A percentile compares a stretch with the other conserved stretches of the same genome.
These are phyloP conservation scores for Gymnothorax javanicus DNA, from an alignment of 2,797 vertebrate genomes.

Conservation along the genomic window DNA sequence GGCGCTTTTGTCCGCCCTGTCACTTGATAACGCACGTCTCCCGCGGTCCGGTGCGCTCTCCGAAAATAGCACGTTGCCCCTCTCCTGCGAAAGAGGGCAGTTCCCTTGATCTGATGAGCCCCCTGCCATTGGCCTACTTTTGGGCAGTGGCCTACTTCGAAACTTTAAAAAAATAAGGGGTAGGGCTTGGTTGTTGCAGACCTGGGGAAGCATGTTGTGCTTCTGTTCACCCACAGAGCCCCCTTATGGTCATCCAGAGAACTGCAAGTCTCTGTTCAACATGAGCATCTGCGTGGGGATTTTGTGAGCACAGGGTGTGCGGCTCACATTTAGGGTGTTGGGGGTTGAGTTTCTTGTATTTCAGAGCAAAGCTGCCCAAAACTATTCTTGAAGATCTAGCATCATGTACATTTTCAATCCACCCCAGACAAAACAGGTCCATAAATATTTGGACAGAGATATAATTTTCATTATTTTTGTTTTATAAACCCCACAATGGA, in stretches of 20 bases:
- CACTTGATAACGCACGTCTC: neutral
- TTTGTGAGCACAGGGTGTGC: neutral
- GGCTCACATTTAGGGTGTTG: too few species aligned
- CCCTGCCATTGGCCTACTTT: slow-evolving; percentile 27
- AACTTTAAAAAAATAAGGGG: slow-evolving; percentile 15
- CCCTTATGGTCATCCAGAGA: neutral
- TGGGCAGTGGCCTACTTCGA: slow-evolving; percentile 27
- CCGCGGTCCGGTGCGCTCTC: slow-evolving; percentile 14
- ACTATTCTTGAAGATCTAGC: too few species aligned
- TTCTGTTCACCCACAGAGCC: neutral
- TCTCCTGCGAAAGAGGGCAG: slow-evolving; percentile 4
- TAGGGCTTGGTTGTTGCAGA: neutral
- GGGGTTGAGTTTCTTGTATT: too few species aligned
- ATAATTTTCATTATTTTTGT: too few species aligned
- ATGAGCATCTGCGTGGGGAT: neutral
- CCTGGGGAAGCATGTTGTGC: neutral
- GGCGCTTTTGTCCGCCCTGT: slow-evolving; percentile 10
- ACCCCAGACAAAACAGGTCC: too few species aligned
- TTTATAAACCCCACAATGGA: too few species aligned
- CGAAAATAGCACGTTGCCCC: slow-evolving; percentile 19
- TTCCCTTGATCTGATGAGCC: slow-evolving; percentile 9
- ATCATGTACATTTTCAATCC: too few species aligned
- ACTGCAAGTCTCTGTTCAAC: neutral
- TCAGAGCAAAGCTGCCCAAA: too few species aligned
- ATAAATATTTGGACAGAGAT: too few species aligned